Conservation (phyloP, 2,113 vertebrate species). For the Thalassarche chlororhynchos region DNA sequence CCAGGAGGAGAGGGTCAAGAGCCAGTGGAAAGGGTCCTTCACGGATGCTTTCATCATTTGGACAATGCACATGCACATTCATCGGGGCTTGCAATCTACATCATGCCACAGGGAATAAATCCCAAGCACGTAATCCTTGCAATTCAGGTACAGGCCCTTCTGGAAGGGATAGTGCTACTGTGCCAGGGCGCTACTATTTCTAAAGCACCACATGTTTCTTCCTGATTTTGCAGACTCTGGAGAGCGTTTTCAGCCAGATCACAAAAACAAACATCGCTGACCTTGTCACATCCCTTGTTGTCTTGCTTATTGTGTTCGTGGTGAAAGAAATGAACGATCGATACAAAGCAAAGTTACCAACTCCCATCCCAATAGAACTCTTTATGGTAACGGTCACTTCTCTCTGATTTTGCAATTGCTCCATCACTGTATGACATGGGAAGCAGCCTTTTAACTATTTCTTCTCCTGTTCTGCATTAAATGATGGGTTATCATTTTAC, state of each 20-base stretch:
- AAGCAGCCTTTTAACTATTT: background rate
- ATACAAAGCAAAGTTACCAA: slow-evolving; percentile 88
- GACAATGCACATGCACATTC: background rate
- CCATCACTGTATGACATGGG: rapidly evolving
- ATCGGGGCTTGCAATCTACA: background rate
- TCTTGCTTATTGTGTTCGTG: slow-evolving; percentile 83
- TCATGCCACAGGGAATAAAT: background rate
- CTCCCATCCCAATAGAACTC: slow-evolving; percentile 93
- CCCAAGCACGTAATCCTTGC: background rate
- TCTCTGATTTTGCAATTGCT: background rate
- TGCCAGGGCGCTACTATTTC: background rate
- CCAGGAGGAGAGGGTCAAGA: background rate
- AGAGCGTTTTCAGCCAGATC: slow-evolving; percentile 84
- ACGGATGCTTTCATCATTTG: background rate
- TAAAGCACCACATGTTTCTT: background rate
- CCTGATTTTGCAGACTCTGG: slow-evolving; percentile 79
- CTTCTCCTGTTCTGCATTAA: background rate
- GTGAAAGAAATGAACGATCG: slow-evolving; percentile 93
- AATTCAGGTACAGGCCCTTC: background rate
- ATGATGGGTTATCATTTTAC: background rate
- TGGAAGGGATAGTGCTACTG: background rate
- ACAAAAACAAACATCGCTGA: slow-evolving; percentile 86
- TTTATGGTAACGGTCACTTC: slow-evolving; percentile 83
- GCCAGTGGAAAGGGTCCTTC: background rate
- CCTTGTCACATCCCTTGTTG: slow-evolving; percentile 86